phyloP scores from a whole-genome alignment of 2,113 vertebrate genomes.

The Lichenostomus cassidix region DNA sequence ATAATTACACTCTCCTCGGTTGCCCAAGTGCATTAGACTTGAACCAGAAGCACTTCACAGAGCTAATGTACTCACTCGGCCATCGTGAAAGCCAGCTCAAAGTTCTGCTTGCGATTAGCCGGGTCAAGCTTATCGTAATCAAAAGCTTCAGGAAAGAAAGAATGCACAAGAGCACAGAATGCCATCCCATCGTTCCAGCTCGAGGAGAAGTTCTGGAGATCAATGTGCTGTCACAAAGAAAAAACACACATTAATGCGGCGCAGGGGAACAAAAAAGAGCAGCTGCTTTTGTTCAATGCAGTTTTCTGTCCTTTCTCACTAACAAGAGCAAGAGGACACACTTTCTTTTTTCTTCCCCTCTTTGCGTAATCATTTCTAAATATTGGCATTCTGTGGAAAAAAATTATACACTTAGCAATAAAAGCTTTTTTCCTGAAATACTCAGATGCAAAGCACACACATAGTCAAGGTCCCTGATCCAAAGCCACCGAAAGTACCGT shows the following conservation, averaged over 20 bases:
- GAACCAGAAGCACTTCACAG: not conserved
- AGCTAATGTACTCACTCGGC: conserved; percentile 85
- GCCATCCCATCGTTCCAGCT: conserved; percentile 97
- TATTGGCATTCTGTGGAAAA: not conserved
- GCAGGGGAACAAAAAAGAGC: not conserved
- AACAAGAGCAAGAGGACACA: not conserved
- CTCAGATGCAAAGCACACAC: not conserved
- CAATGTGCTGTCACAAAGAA: conserved; percentile 80
- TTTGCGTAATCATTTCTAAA: not conserved
- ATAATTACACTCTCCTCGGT: not conserved
- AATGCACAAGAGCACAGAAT: conserved; percentile 94
- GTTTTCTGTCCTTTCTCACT: not conserved
- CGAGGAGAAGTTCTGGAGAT: conserved; percentile 96
- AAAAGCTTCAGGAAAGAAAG: conserved; percentile 94
- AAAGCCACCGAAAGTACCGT: not conserved
- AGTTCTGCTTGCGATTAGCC: conserved; percentile 85
- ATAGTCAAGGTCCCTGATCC: not conserved
- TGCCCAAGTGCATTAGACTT: not conserved
- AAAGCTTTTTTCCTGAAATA: not conserved
- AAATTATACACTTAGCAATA: not conserved
- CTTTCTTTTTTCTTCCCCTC: not conserved
- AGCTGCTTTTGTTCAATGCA: not conserved
- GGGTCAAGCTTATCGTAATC: conserved; percentile 85
- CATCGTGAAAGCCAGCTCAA: conserved; percentile 87
- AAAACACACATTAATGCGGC: not conserved